phyloP scores from a whole-genome alignment of 2,113 vertebrate genomes.

The Potamarius usumacintae region DNA sequence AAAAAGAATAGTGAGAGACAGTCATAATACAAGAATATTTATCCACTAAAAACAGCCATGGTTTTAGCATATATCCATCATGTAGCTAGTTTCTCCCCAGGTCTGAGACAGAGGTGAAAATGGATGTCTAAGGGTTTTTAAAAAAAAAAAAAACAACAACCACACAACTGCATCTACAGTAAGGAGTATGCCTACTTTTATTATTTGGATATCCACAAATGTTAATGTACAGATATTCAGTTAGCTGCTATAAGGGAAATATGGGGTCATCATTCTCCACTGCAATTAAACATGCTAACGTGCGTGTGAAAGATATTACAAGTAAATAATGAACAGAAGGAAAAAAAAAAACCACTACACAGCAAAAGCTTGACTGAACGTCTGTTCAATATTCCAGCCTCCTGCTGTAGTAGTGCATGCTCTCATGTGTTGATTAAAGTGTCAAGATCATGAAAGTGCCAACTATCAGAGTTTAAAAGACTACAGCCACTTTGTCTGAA shows the following conservation, averaged over 20 bases:
- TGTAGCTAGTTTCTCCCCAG: not conserved
- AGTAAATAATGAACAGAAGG: not conserved
- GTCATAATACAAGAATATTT: too few species aligned
- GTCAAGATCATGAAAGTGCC: not conserved
- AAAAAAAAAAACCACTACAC: not conserved
- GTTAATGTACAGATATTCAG: not conserved
- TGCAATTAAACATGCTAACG: not conserved
- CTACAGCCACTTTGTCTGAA: not conserved
- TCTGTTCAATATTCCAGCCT: not conserved
- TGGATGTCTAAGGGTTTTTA: not conserved
- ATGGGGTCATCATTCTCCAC: not conserved
- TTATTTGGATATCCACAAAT: not conserved
- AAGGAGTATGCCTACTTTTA: not conserved
- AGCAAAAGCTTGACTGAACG: not conserved
- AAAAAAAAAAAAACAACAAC: too few species aligned
- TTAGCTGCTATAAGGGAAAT: not conserved
- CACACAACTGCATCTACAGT: not conserved
- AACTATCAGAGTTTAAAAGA: not conserved
- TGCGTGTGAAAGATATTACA: not conserved
- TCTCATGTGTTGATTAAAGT: not conserved
- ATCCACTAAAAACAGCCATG: not conserved
- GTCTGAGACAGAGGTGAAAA: not conserved
- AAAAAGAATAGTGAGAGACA: too few species aligned
- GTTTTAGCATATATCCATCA: not conserved
- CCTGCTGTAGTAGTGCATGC: not conserved